These are phyloP conservation scores for Sinosuthora webbiana DNA, from an alignment of 2,113 vertebrate species.

Conservation along the genomic window DNA sequence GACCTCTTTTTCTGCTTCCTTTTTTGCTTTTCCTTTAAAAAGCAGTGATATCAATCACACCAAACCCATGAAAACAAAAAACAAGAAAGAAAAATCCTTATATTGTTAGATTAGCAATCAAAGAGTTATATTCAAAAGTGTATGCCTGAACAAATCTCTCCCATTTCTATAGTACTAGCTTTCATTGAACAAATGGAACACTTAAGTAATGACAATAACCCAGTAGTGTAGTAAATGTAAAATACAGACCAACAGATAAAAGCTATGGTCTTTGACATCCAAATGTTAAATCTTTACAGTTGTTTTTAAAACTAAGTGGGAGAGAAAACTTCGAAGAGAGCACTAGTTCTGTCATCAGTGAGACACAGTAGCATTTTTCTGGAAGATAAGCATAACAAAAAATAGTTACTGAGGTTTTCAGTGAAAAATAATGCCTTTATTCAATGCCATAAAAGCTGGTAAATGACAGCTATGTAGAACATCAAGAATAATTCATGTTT, in stretches of 20 bases:
- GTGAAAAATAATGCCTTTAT: background rate
- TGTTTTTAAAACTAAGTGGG: background rate
- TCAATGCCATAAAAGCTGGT: background rate
- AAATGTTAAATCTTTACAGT: background rate
- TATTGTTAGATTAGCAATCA: background rate
- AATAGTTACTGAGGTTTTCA: background rate
- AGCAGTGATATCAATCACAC: background rate
- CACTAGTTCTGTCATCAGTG: background rate
- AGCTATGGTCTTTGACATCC: background rate
- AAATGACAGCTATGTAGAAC: background rate
- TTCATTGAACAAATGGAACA: background rate
- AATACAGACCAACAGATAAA: background rate
- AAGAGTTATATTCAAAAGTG: background rate
- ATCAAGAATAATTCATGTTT: background rate
- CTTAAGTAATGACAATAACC: background rate
- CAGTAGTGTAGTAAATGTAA: background rate
- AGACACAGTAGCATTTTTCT: background rate
- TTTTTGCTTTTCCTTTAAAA: background rate
- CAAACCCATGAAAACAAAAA: background rate
- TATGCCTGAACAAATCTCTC: background rate
- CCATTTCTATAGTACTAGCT: slow-evolving; percentile 15
- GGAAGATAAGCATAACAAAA: background rate
- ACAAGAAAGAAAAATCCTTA: background rate
- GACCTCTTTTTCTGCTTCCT: background rate
- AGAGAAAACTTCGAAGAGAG: background rate